Evolutionary conservation across 2,888 invertebrate species (phyloP).

Genomic region (Drosophila birchii): DNA sequence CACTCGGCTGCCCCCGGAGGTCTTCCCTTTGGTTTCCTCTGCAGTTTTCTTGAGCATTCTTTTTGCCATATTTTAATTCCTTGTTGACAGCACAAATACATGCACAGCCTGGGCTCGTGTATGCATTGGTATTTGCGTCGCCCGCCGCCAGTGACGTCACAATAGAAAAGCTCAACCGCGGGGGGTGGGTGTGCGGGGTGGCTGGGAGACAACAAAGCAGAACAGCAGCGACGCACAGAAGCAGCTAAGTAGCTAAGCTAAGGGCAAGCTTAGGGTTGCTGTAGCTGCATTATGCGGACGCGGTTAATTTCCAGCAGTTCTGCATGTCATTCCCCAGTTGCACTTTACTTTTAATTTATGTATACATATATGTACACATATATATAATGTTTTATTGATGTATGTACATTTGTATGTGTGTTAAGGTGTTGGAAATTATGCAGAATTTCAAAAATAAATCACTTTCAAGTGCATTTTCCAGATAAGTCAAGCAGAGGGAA

Average conservation of each 20-base stretch:
- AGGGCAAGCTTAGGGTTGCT: conserved; percentile 23
- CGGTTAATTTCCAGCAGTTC: conserved; percentile 26
- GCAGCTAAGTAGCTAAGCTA: conserved; percentile 14
- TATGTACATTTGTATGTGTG: background rate
- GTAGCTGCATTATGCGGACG: conserved; percentile 15
- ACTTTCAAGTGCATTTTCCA: conserved; percentile 23
- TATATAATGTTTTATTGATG: no score
- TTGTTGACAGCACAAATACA: conserved; percentile 8
- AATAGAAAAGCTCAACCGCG: conserved; percentile 71
- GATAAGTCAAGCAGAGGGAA: conserved; percentile 4
- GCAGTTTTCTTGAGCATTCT: conserved; percentile 35
- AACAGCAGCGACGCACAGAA: conserved; percentile 30
- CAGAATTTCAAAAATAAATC: conserved; percentile 18
- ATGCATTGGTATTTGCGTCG: conserved; percentile 70
- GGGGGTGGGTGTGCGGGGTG: conserved; percentile 35
- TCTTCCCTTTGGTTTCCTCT: conserved; percentile 15
- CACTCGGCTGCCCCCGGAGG: conserved; percentile 21
- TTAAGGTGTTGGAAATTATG: background rate
- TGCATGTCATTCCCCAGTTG: conserved; percentile 25
- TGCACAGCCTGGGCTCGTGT: conserved; percentile 22
- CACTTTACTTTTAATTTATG: background rate
- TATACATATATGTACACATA: no score
- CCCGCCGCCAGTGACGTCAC: conserved; percentile 71
- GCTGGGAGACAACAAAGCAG: conserved; percentile 40
- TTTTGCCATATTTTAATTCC: conserved; percentile 51